Conservation (phyloP, 2,113 vertebrate species). For the Hydrochoerus hydrochaeris region DNA sequence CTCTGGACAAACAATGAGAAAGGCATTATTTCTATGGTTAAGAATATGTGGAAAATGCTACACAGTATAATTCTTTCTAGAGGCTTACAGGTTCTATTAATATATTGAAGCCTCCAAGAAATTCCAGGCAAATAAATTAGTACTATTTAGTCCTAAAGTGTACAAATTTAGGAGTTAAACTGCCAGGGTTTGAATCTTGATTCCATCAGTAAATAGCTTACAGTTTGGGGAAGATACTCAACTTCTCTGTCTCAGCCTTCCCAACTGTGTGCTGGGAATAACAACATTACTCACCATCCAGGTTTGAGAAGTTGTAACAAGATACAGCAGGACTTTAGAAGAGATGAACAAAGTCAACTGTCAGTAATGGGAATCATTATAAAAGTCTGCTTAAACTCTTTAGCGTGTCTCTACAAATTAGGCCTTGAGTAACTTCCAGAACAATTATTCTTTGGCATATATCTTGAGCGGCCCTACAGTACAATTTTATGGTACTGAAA, state of each 20-base stretch:
- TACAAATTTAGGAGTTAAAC: background rate
- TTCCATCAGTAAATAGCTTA: background rate
- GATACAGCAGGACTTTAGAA: background rate
- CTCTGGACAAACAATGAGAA: rapidly evolving
- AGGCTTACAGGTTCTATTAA: background rate
- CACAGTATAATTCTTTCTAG: background rate
- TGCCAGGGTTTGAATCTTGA: background rate
- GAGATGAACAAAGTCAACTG: background rate
- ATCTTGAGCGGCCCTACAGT: background rate
- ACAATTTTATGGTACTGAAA: background rate
- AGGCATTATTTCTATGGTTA: background rate
- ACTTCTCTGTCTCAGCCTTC: background rate
- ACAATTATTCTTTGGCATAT: background rate
- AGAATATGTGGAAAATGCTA: background rate
- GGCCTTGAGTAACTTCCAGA: background rate
- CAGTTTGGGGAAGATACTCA: background rate
- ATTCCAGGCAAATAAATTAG: background rate
- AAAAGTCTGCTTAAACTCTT: background rate
- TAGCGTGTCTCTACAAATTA: background rate
- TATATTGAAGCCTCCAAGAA: background rate
- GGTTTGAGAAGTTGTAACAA: background rate
- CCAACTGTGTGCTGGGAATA: background rate
- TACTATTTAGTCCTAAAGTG: background rate
- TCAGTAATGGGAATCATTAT: background rate
- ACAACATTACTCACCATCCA: background rate